phyloP scores from a whole-genome alignment of 53 echinoderm and acorn worm species.

The Echinometra lucunter region DNA sequence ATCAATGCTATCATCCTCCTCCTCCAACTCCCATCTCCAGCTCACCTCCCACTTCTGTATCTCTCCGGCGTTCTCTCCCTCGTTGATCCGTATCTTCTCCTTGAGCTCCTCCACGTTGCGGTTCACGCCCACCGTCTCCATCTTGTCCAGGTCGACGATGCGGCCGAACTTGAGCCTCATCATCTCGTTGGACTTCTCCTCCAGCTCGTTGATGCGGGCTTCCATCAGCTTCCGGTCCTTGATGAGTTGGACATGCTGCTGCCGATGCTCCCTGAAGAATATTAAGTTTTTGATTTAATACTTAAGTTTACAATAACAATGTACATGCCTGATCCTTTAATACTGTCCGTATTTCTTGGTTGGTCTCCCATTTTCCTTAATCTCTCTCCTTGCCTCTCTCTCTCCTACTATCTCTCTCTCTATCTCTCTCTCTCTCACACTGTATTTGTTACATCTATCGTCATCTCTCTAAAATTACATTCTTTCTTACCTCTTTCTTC shows the following conservation, averaged over 20 bases:
- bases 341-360: too few relatives aligned
- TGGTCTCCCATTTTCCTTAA: too few relatives aligned
- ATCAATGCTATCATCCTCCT: conserved; percentile 8
- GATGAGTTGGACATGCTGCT: conserved; percentile 96
- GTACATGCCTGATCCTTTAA: too few relatives aligned
- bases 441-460: too few relatives aligned
- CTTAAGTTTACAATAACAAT: too few relatives aligned
- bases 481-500: too few relatives aligned
- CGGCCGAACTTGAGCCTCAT: conserved; percentile 98
- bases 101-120: conserved; percentile 96
- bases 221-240: conserved; percentile 98
- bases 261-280: conserved; percentile 85
- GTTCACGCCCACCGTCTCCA: conserved; percentile 96
- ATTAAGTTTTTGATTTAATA: not conserved
- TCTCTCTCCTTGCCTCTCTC: too few relatives aligned
- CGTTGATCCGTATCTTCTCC: conserved; percentile 90
- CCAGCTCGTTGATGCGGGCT: conserved; percentile 85
- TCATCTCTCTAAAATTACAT: too few relatives aligned
- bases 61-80: conserved; percentile 82
- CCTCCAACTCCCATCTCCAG: conserved; percentile 54
- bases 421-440: too few relatives aligned
- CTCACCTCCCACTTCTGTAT: conserved; percentile 79
- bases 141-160: conserved; percentile 94
- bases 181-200: conserved; percentile 92
- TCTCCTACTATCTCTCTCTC: too few relatives aligned